A percentile compares a stretch with the other conserved stretches of the same genome.
These are phyloP conservation scores for Phrixothrix hirtus DNA, from an alignment of 2,888 invertebrate species.

Conservation along the genomic window DNA sequence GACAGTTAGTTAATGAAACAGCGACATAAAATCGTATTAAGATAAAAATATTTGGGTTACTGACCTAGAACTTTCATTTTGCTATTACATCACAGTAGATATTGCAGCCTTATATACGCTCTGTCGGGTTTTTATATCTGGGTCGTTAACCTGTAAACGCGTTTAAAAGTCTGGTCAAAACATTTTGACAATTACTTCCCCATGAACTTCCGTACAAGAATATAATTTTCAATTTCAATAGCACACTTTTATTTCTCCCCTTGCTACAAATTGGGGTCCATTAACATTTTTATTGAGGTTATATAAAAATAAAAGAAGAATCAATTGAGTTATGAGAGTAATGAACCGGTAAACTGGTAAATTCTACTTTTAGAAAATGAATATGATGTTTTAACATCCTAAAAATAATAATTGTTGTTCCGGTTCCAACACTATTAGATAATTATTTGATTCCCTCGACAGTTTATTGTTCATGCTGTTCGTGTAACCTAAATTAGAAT, in stretches of 20 bases:
- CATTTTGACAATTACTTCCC: slow-evolving; percentile 4
- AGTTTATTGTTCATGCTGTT: slow-evolving; percentile 4
- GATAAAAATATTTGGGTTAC: slow-evolving; percentile 18
- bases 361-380: slow-evolving; percentile 10
- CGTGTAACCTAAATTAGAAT: slow-evolving; percentile 7
- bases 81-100: slow-evolving; percentile 23
- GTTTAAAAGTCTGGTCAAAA: slow-evolving; percentile 23
- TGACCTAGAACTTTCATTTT: slow-evolving; percentile 30
- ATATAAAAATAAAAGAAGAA: too few relatives aligned
- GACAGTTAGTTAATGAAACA: background rate
- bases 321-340: slow-evolving; percentile 9
- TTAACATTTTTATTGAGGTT: background rate
- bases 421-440: slow-evolving; percentile 9
- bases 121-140: slow-evolving; percentile 22
- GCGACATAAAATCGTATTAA: background rate
- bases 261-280: too few relatives aligned
- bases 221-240: too few relatives aligned
- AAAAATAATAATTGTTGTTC: slow-evolving; percentile 7
- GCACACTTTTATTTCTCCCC: too few relatives aligned
- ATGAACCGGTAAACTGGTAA: slow-evolving; percentile 10
- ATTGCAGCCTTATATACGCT: slow-evolving; percentile 20
- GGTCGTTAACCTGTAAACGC: slow-evolving; percentile 24
- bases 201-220: too few relatives aligned
- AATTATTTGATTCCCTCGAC: slow-evolving; percentile 14
- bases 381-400: background rate